Evolutionary conservation across 30 jellyfish, hydroid and myxozoan species (phyloP), one percentile per base, ranked within the genome.

Genomic region (Aurelia aurita complex sp. Pacific): DNA sequence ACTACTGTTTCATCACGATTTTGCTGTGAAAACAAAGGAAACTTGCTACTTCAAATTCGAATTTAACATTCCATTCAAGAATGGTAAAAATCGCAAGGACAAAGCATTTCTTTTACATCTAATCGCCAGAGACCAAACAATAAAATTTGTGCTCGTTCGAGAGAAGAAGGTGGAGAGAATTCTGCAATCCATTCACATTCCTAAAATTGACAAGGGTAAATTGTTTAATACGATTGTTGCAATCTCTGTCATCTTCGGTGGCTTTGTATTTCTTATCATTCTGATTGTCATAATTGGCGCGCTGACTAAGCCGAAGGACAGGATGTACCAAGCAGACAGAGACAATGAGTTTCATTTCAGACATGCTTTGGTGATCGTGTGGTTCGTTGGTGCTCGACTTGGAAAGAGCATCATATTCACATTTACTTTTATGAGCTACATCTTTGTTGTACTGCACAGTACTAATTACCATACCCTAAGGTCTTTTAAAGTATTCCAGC

Each of bases 371-470:
- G 77, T 84, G 38, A 64, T 84, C 52, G 85, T 42, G 13, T 73
- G 87, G 93, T 84, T 38, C 32, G 87, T 84, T 32, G 80, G 87
- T 43, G 93, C 93, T 8, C 60, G 93, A 32, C 40, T 84, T 1
- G 93, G 86, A 11, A 84, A 84, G 54, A 84, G 93, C 82, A 17
- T 84, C 7, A 36, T 84, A 3, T 52, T 84, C 76, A 84, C 93
- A 17, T 36, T 73, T 2, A 63, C 85, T 2, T 84, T 84, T 38
- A 38, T 84, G 53, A 84, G 76, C 50, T 84, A 84, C 60, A 57
- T 84, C 2, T 63, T 84, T 34, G 72, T 68, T 11, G 87, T 84
- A 1, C 73, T 84, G 18, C 93, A 84, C 68, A 52, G 81, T 53
- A 61, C 74, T 9, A 84, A 84, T 35, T 84, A 84, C 38, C 79